phyloP scores from a whole-genome alignment of 2,113 vertebrate species.

The Meriones unguiculatus region DNA sequence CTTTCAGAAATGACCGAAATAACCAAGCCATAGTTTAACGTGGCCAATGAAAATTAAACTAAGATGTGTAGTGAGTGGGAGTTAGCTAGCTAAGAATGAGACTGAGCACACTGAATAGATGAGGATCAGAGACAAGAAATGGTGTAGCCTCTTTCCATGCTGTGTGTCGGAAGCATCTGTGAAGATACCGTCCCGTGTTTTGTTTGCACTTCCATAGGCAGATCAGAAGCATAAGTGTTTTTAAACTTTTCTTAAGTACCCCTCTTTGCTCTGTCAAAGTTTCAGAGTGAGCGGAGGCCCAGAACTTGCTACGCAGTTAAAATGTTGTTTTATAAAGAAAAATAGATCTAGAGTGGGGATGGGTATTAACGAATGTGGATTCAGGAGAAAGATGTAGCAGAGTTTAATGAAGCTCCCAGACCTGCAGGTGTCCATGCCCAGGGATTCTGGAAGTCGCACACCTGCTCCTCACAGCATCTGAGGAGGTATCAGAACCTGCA shows the following conservation, averaged over 20 bases:
- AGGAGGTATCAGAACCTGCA: background rate
- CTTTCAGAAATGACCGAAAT: slow-evolving; percentile 40
- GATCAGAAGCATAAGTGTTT: background rate
- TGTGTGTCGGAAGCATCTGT: background rate
- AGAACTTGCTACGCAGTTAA: background rate
- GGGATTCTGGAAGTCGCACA: background rate
- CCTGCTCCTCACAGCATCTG: background rate
- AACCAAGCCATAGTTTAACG: background rate
- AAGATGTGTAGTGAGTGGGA: background rate
- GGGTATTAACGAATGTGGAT: background rate
- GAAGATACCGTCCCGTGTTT: background rate
- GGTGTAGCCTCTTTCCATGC: background rate
- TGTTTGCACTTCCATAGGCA: background rate
- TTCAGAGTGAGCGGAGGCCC: background rate
- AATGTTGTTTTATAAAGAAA: background rate
- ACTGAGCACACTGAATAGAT: background rate
- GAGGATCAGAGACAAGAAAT: background rate
- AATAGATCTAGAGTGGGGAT: background rate
- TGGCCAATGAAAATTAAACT: background rate
- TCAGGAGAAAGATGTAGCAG: background rate
- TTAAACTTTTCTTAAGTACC: background rate
- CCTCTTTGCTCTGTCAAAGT: background rate
- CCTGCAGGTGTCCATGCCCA: background rate
- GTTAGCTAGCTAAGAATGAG: background rate
- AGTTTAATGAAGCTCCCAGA: background rate